These are phyloP conservation scores for Mesorhabditis spiculigera DNA, from an alignment of 2,888 invertebrate genomes.

Conservation along the genomic window DNA sequence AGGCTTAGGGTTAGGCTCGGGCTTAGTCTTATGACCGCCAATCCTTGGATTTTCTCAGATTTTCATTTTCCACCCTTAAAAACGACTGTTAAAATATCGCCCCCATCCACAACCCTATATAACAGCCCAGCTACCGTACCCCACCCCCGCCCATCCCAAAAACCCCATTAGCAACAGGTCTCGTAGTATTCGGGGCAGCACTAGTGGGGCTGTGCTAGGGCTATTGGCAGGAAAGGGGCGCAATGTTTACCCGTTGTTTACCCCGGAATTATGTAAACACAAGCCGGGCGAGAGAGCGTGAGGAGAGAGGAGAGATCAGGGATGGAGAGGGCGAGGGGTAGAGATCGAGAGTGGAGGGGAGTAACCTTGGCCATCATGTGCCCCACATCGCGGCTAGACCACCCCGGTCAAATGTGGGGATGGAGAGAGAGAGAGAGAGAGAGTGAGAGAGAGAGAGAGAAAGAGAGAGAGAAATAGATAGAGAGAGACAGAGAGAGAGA, in stretches of 20 bases:
- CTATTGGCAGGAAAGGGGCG: not conserved
- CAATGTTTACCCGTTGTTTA: slow-evolving; percentile 1
- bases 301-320: slow-evolving; percentile 3
- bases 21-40: no score
- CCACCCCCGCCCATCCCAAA: no score
- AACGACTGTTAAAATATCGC: no score
- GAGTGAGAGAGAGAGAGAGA: not conserved
- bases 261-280: slow-evolving; percentile 3
- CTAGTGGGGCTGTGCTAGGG: no score
- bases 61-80: no score
- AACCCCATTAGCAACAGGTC: no score
- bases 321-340: slow-evolving; percentile 7
- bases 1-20: no score
- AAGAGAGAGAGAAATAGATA: not conserved
- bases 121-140: no score
- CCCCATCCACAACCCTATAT: no score
- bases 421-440: not conserved
- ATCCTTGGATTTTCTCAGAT: no score
- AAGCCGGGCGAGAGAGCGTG: slow-evolving; percentile 10
- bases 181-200: no score
- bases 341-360: slow-evolving; percentile 2
- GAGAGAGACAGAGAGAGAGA: no score
- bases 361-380: slow-evolving; percentile 5
- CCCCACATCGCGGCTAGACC: slow-evolving; percentile 8
- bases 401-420: not conserved